Conservation (phyloP, 2,113 vertebrate species). For the Phocoena sinus region DNA sequence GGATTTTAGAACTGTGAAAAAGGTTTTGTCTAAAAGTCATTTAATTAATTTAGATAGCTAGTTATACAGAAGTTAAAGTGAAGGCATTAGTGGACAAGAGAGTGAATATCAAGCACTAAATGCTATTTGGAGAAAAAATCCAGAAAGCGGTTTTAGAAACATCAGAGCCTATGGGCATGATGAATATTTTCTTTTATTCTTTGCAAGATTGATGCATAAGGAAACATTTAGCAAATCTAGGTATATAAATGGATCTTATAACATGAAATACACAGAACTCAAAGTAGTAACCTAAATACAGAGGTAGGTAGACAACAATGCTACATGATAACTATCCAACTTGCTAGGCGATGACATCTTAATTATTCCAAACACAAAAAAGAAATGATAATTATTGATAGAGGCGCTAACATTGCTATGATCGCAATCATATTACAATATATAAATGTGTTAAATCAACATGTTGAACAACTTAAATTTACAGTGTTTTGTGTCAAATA, state of each 20-base stretch:
- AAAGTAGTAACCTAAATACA: neutral
- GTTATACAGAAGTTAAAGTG: neutral
- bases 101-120: neutral
- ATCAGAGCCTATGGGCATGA: neutral
- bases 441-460: neutral
- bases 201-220: neutral
- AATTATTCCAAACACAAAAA: neutral
- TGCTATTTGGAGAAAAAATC: neutral
- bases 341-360: neutral
- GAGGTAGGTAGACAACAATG: neutral
- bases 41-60: neutral
- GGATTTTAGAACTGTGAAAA: neutral
- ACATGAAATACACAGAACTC: neutral
- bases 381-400: neutral
- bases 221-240: neutral
- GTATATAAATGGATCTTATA: neutral
- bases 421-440: accelerated
- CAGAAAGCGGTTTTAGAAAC: neutral
- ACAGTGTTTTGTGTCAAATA: neutral
- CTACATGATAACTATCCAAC: neutral
- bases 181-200: neutral
- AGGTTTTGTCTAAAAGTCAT: neutral
- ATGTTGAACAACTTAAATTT: neutral
- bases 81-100: neutral
- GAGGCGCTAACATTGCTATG: neutral